These are phyloP conservation scores for Acrocephalus scirpaceus DNA, from an alignment of 2,797 vertebrate genomes.

Conservation along the genomic window DNA sequence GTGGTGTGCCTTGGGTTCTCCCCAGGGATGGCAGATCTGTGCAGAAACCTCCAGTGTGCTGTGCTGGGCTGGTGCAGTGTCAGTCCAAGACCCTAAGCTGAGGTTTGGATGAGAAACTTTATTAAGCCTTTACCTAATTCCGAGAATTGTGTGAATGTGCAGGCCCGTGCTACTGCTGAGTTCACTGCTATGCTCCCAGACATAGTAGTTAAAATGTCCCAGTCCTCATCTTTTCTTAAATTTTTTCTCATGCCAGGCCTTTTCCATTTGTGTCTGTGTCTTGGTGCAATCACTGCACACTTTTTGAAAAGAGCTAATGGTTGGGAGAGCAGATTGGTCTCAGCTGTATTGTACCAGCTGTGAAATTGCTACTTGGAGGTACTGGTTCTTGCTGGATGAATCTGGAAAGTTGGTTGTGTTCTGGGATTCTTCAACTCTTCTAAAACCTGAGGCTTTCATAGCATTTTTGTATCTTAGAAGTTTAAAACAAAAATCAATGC, in stretches of 20 bases:
- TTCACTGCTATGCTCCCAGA: not conserved
- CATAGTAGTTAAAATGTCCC: not conserved
- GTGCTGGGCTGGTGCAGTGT: not conserved
- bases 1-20: not conserved
- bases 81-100: not conserved
- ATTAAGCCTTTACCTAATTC: not conserved
- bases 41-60: not conserved
- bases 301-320: not conserved
- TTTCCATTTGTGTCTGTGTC: not conserved
- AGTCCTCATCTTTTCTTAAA: not conserved
- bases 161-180: not conserved
- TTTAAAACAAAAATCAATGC: not conserved
- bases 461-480: not conserved
- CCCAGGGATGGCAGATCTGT: not conserved
- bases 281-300: not conserved
- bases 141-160: not conserved
- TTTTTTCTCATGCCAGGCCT: not conserved
- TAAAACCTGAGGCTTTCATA: not conserved
- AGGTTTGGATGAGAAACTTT: not conserved
- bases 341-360: not conserved
- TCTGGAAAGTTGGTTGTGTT: not conserved
- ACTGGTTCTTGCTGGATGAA: conserved; percentile 1
- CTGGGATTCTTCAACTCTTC: not conserved
- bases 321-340: not conserved
- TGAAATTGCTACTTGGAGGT: not conserved